Evolutionary conservation across 1,140 invertebrate species (phyloP).

Genomic region (Hyphantria cunea): DNA sequence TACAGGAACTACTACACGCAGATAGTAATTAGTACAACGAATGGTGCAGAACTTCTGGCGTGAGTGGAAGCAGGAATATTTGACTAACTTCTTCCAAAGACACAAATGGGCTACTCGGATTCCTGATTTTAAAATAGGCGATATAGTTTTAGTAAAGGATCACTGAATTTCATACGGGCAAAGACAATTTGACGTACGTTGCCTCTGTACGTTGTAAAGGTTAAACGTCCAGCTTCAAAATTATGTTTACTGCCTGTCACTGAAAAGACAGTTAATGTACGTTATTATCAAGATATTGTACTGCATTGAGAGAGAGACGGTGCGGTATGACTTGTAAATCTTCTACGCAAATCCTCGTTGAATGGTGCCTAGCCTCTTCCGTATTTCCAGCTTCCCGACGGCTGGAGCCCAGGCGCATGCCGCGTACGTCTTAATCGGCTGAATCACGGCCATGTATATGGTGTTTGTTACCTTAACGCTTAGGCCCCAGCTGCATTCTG

Average conservation of each 20-base stretch:
- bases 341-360: too few species aligned
- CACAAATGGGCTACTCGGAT: background rate
- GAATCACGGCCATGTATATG: too few species aligned
- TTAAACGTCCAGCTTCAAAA: slow-evolving; percentile 1
- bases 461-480: too few species aligned
- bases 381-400: too few species aligned
- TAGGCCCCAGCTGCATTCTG: too few species aligned
- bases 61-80: background rate
- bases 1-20: background rate
- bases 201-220: background rate
- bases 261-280: background rate
- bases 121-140: background rate
- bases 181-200: background rate
- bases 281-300: too few species aligned
- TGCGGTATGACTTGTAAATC: too few species aligned
- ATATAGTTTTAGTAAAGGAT: background rate
- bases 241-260: slow-evolving; percentile 3
- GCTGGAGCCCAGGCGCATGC: too few species aligned
- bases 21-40: background rate
- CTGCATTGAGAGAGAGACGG: too few species aligned
- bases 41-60: background rate
- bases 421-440: too few species aligned
- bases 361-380: too few species aligned
- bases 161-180: background rate
- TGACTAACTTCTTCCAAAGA: background rate